These are phyloP conservation scores for Microchirus variegatus DNA, from an alignment of 2,797 vertebrate genomes.

Conservation along the genomic window DNA sequence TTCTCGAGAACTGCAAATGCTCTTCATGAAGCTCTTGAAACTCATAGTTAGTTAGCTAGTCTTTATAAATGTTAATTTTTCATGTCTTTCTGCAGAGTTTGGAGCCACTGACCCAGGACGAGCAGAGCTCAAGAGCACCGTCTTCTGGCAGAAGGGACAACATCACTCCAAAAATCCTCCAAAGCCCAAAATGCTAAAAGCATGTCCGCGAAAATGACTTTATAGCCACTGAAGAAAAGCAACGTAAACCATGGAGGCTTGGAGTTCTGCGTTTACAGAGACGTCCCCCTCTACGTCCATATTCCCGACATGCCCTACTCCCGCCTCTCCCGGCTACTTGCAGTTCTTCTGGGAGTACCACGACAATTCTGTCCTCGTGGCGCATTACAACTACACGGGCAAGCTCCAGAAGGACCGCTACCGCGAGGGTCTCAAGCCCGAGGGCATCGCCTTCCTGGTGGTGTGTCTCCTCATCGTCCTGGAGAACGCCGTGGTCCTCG, in stretches of 20 bases:
- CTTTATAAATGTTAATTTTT: too few species aligned
- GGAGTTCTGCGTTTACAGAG: constrained; percentile 36
- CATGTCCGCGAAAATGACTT: constrained; percentile 54
- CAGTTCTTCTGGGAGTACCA: constrained; percentile 79
- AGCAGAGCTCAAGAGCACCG: constrained; percentile 58
- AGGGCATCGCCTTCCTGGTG: constrained; percentile 81
- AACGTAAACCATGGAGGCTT: constrained; percentile 65
- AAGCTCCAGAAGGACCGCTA: constrained; percentile 84
- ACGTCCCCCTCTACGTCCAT: constrained; percentile 20
- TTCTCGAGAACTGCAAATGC: too few species aligned
- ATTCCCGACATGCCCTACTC: constrained; percentile 9
- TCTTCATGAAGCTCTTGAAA: too few species aligned
- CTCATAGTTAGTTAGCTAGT: too few species aligned
- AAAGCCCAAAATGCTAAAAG: constrained; percentile 21
- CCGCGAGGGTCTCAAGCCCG: constrained; percentile 82
- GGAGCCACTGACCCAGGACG: constrained; percentile 16
- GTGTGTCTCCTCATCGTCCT: constrained; percentile 88
- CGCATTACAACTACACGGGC: constrained; percentile 89
- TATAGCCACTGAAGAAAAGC: constrained; percentile 40
- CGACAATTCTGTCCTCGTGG: constrained; percentile 76
- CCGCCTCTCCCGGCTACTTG: constrained; percentile 26
- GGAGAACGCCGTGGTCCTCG: constrained; percentile 88
- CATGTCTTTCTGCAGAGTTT: constrained; percentile 43
- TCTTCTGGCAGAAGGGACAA: constrained; percentile 54
- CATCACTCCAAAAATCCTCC: constrained; percentile 24